Conservation (phyloP, 2,888 invertebrate genomes). For the Hofmannophila pseudospretella region DNA sequence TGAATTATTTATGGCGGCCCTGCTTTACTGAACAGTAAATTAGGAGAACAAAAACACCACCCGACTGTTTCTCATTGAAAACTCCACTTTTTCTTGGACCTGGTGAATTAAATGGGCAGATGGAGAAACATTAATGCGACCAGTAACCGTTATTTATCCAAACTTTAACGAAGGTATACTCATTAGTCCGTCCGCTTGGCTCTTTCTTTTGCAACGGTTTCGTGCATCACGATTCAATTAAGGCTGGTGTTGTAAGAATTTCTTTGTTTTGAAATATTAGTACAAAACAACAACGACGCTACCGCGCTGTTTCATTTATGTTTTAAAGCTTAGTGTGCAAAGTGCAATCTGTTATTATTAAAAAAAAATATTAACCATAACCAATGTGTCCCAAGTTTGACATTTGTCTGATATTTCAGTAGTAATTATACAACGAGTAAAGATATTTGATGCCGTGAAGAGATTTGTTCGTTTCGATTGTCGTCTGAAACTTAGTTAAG, state of each 20-base stretch:
- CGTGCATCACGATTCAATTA: constrained; percentile 16
- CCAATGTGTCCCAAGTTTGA: too few species aligned
- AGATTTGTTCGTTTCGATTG: too few species aligned
- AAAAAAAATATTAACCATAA: too few species aligned
- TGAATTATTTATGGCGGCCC: constrained; percentile 69
- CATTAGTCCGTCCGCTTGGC: constrained; percentile 22
- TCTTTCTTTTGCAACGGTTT: constrained; percentile 16
- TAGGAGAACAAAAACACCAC: constrained; percentile 54
- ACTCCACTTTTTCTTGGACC: constrained; percentile 45
- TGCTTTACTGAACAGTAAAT: constrained; percentile 60
- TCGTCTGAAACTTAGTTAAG: too few species aligned
- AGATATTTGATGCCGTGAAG: too few species aligned
- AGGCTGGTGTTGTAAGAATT: constrained; percentile 6
- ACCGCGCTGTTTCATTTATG: background rate
- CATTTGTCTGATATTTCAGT: too few species aligned
- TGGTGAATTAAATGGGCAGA: constrained; percentile 28
- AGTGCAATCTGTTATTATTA: too few species aligned
- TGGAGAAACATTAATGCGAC: constrained; percentile 28
- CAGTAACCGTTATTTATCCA: constrained; percentile 34
- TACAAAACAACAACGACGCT: background rate
- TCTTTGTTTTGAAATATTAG: constrained; percentile 11
- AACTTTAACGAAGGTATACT: constrained; percentile 28
- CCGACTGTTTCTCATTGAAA: constrained; percentile 44
- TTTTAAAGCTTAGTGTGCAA: background rate
- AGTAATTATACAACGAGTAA: too few species aligned